Evolutionary conservation across 92 coral and sea anemone species (phyloP).

Genomic region (Metridium senile): DNA sequence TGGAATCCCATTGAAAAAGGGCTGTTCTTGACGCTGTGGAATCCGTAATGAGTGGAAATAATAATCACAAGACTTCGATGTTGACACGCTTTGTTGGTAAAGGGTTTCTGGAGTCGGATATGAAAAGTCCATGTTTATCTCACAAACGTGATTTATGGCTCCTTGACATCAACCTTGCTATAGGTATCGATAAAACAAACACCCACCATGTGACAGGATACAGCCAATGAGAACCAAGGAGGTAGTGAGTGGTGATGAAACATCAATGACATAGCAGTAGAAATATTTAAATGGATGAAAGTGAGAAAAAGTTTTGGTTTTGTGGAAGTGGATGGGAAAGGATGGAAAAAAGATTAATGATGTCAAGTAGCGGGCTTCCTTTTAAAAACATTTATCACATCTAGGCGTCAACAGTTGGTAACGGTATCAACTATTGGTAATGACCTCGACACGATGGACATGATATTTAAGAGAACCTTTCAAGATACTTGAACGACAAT

Average conservation of each 20-base stretch:
- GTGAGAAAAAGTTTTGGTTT: background rate
- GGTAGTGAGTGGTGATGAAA: background rate
- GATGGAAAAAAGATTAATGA: conserved; percentile 8
- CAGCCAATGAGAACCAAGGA: conserved; percentile 25
- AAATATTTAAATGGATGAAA: background rate
- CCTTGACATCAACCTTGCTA: conserved; percentile 83
- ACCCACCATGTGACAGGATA: conserved; percentile 25
- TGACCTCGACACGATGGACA: conserved; percentile 26
- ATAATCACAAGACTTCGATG: conserved; percentile 76
- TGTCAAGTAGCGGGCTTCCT: conserved; percentile 16
- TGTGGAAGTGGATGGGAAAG: background rate
- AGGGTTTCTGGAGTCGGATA: conserved; percentile 78
- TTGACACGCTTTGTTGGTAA: conserved; percentile 62
- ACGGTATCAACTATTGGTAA: background rate
- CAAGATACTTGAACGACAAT: conserved; percentile 12
- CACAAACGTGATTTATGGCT: conserved; percentile 88
- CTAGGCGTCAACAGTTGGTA: conserved; percentile 13
- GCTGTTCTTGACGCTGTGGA: conserved; percentile 14
- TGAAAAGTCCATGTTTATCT: conserved; percentile 96
- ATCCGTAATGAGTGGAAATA: conserved; percentile 33
- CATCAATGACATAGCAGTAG: background rate
- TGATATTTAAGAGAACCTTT: background rate
- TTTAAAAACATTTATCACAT: conserved; percentile 11
- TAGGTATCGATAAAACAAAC: conserved; percentile 18
- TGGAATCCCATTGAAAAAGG: conserved; percentile 7